Evolutionary conservation across 35 echinoderm and acorn worm genomes (phyloP).

Genomic region (Apostichopus parvimensis): DNA sequence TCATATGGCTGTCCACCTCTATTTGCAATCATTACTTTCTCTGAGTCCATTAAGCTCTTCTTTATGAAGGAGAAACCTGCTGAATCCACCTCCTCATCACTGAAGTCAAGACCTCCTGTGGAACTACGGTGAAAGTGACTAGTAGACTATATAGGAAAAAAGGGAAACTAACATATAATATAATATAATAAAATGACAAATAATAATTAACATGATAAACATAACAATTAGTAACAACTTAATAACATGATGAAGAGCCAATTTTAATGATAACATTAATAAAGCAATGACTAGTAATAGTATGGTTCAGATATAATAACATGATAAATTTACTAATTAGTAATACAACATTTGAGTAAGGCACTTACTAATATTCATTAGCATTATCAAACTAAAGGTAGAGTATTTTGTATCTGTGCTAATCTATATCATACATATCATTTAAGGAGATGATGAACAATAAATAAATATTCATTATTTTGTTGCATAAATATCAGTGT

Average conservation of each 20-base stretch:
- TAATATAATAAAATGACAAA: not conserved
- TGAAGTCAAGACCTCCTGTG: slow-evolving; percentile 45
- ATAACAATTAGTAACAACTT: no score
- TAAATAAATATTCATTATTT: not conserved
- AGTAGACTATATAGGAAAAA: not conserved
- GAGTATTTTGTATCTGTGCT: no score
- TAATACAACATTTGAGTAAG: no score
- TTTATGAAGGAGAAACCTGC: slow-evolving; percentile 85
- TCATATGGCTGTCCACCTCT: slow-evolving; percentile 62
- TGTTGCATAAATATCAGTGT: not conserved
- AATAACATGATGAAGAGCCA: no score
- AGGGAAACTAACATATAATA: not conserved
- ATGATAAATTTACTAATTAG: no score
- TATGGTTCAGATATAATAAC: no score
- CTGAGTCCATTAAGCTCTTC: slow-evolving; percentile 68
- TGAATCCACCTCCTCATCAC: slow-evolving; percentile 53
- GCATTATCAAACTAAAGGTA: no score
- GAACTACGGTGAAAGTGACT: slow-evolving; percentile 37
- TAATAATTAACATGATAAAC: no score
- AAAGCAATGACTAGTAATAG: no score
- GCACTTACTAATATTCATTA: no score
- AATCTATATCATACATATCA: not conserved
- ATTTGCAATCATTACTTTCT: slow-evolving; percentile 54
- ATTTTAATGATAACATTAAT: no score
- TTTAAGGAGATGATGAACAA: not conserved